A percentile compares a stretch with the other conserved stretches of the same genome.
These are phyloP conservation scores for Drosophila neocordata DNA, from an alignment of 1,140 invertebrate species.

Conservation along the genomic window DNA sequence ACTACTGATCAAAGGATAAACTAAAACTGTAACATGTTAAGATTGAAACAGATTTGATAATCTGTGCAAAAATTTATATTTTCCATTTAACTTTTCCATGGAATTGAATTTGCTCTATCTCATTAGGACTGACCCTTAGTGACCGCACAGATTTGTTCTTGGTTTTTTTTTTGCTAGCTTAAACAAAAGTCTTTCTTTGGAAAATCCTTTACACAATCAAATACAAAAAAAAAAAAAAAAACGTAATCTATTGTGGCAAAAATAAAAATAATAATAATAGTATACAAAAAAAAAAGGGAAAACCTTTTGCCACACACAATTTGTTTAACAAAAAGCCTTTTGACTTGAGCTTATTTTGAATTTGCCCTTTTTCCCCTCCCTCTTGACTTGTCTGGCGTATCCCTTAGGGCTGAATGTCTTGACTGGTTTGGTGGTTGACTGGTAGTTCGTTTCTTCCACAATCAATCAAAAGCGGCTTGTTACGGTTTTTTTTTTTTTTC, in stretches of 20 bases:
- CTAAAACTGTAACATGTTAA: no score
- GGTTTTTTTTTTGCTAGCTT: background rate
- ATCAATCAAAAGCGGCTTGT: conserved; percentile 74
- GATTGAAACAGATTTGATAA: no score
- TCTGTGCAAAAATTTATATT: no score
- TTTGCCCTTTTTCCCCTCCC: conserved; percentile 7
- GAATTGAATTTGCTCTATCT: background rate
- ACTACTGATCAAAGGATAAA: no score
- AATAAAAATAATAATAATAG: conserved; percentile 22
- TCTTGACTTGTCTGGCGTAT: background rate
- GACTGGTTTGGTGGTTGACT: conserved; percentile 25
- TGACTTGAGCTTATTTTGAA: conserved; percentile 51
- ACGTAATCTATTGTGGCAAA: conserved; percentile 25
- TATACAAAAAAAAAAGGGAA: conserved; percentile 12
- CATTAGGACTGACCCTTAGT: background rate
- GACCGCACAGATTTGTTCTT: background rate
- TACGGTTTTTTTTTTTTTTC: conserved; percentile 25
- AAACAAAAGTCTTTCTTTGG: conserved; percentile 26
- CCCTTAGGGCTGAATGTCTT: background rate
- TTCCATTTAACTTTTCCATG: background rate
- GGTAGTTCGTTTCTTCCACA: conserved; percentile 23
- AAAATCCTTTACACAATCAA: conserved; percentile 50
- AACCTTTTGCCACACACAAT: conserved; percentile 59
- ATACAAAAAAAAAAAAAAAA: conserved; percentile 58
- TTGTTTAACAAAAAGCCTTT: conserved; percentile 80